These are phyloP conservation scores for Albula glossodonta DNA, from an alignment of 2,113 vertebrate genomes.

Conservation along the genomic window DNA sequence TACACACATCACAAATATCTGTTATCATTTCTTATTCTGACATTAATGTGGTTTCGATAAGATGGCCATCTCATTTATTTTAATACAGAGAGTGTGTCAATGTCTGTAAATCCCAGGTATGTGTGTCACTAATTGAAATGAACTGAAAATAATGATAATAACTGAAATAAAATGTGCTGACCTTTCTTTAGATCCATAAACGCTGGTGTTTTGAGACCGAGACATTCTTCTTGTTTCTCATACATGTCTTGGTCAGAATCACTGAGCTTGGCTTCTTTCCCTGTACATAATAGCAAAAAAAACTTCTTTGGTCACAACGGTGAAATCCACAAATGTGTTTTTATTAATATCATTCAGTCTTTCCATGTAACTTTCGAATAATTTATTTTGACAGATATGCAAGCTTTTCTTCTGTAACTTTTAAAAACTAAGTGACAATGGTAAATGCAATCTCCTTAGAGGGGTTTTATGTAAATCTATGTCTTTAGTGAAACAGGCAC, in stretches of 20 bases:
- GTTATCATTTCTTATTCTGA: no score
- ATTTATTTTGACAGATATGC: no score
- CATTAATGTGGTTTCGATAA: no score
- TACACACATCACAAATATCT: no score
- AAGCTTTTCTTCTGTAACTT: no score
- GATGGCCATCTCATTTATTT: no score
- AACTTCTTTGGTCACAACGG: no score
- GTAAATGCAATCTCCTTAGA: no score
- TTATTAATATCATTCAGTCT: no score
- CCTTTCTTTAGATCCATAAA: slow-evolving; percentile 43
- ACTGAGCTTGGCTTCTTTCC: slow-evolving; percentile 29
- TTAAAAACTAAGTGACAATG: no score
- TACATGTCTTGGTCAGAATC: slow-evolving; percentile 45
- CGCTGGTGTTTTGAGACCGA: slow-evolving; percentile 30
- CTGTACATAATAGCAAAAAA: slow-evolving; percentile 21
- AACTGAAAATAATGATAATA: background rate
- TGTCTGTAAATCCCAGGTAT: background rate
- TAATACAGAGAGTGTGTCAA: background rate
- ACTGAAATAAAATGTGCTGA: slow-evolving; percentile 23
- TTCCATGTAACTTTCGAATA: no score
- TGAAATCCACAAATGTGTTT: background rate
- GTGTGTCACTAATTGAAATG: no score
- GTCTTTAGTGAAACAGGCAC: background rate
- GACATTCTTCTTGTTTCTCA: slow-evolving; percentile 43
- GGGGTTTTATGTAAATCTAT: background rate